A percentile compares a stretch with the other conserved stretches of the same genome.
These are phyloP conservation scores for Rostratula benghalensis DNA, from an alignment of 2,113 vertebrate genomes.

Conservation along the genomic window DNA sequence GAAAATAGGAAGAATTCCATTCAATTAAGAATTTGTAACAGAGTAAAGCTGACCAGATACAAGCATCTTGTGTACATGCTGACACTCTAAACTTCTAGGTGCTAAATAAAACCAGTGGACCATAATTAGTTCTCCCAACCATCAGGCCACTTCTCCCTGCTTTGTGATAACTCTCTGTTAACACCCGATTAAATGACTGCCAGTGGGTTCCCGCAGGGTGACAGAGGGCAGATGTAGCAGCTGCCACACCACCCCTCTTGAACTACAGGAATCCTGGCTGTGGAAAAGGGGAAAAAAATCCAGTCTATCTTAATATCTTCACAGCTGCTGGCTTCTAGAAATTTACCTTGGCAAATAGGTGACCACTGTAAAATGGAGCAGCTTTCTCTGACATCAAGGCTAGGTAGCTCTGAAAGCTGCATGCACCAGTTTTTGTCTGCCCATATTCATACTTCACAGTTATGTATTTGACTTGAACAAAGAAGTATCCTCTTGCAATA, in stretches of 20 bases:
- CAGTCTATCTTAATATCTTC: background rate
- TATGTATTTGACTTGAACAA: background rate
- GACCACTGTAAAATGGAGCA: background rate
- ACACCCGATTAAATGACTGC: slow-evolving; percentile 36
- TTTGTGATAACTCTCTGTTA: slow-evolving; percentile 2
- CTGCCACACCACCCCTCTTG: slow-evolving; percentile 13
- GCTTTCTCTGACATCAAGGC: background rate
- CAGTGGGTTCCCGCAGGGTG: background rate
- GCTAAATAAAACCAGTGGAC: slow-evolving; percentile 8
- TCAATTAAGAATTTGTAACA: background rate
- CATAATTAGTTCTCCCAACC: slow-evolving; percentile 21
- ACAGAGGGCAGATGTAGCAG: slow-evolving; percentile 34
- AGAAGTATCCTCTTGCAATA: background rate
- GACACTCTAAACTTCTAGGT: background rate
- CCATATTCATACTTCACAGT: background rate
- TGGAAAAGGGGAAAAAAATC: slow-evolving; percentile 28
- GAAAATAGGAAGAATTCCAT: background rate
- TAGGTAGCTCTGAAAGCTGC: background rate
- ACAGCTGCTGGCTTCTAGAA: slow-evolving; percentile 1
- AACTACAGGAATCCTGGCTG: slow-evolving; percentile 17
- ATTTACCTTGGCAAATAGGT: background rate
- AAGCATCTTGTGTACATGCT: background rate
- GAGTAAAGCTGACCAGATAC: background rate
- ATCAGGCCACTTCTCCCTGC: background rate
- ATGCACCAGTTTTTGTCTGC: background rate